Evolutionary conservation across 1,140 invertebrate genomes (phyloP).

Genomic region (Philopotamus ludificatus): DNA sequence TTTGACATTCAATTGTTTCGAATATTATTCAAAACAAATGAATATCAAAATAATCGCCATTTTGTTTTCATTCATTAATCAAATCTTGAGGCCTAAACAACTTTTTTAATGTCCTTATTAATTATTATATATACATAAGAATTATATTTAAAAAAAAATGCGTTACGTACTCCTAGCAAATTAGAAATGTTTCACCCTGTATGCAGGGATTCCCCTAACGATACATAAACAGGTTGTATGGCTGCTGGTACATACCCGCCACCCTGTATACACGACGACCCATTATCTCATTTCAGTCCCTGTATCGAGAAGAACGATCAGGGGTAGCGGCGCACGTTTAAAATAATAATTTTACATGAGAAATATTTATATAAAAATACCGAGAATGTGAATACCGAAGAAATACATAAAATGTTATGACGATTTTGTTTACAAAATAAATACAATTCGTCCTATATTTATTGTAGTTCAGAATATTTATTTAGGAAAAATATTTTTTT

Average conservation of each 20-base stretch:
- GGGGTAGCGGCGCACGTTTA: neutral
- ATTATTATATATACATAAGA: too few relatives aligned
- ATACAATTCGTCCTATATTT: too few relatives aligned
- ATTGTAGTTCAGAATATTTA: neutral
- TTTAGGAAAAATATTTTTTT: constrained; percentile 6
- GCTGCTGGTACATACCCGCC: neutral
- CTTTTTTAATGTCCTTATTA: too few relatives aligned
- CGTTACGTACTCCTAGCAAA: too few relatives aligned
- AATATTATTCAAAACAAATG: too few relatives aligned
- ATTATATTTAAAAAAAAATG: too few relatives aligned
- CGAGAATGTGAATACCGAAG: too few relatives aligned
- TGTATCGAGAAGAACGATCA: constrained; percentile 3
- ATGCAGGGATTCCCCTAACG: neutral
- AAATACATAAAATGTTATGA: neutral
- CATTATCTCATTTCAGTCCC: constrained; percentile 26
- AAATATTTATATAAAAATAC: neutral
- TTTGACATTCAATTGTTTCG: too few relatives aligned
- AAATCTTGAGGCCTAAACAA: too few relatives aligned
- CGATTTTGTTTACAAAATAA: neutral
- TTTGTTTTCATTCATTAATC: too few relatives aligned
- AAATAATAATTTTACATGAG: neutral
- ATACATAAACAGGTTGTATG: neutral
- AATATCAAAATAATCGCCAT: too few relatives aligned
- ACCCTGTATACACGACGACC: constrained; percentile 19
- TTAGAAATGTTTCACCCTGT: neutral